Evolutionary conservation across 2,797 vertebrate genomes (phyloP).

Genomic region (Amblyopsis hoosieri): DNA sequence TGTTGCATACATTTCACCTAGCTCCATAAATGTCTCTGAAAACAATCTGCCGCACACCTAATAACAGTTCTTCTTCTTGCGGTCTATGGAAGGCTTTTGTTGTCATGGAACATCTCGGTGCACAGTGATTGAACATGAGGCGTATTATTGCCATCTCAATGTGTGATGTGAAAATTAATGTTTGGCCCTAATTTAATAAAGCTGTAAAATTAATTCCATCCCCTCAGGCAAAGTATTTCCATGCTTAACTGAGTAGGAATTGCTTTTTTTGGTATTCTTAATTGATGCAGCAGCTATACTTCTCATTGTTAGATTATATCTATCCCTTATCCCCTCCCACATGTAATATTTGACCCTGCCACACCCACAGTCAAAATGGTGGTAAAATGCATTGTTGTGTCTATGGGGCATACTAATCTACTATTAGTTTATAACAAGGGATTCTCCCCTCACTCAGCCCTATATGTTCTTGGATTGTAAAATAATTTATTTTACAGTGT

Average conservation of each 20-base stretch:
- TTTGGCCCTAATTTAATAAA: conserved; percentile 37
- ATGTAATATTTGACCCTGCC: neutral
- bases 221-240: conserved; percentile 31
- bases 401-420: too few species aligned
- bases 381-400: too few species aligned
- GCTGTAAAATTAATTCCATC: conserved; percentile 42
- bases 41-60: neutral
- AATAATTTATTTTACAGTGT: conserved; percentile 2
- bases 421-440: neutral
- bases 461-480: too few species aligned
- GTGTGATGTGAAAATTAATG: conserved; percentile 31
- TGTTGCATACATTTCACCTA: conserved; percentile 10
- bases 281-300: conserved; percentile 20
- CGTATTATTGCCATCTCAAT: conserved; percentile 10
- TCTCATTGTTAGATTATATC: conserved; percentile 1
- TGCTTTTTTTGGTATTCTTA: conserved; percentile 17
- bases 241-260: conserved; percentile 17
- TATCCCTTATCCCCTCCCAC: conserved; percentile 10
- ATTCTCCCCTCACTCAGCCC: neutral
- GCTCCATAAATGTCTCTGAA: neutral
- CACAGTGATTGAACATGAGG: conserved; percentile 9
- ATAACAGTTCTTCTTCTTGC: neutral
- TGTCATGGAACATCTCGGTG: neutral
- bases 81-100: neutral
- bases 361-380: too few species aligned